These are phyloP conservation scores for Pogonognathellus flavescens DNA, from an alignment of 1,140 invertebrate species.

Conservation along the genomic window DNA sequence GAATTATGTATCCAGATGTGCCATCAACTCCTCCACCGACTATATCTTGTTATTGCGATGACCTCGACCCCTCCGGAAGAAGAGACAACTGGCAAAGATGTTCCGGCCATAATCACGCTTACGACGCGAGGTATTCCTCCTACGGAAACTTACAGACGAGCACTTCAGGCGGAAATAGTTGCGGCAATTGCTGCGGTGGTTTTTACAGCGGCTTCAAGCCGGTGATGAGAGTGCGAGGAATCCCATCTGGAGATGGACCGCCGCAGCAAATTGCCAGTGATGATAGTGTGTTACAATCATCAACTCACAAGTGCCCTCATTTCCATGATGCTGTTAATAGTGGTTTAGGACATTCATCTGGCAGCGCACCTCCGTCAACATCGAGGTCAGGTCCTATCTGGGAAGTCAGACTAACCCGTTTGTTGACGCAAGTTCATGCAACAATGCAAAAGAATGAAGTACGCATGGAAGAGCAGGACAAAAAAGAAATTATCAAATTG, in stretches of 20 bases:
- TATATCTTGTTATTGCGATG: constrained; percentile 21
- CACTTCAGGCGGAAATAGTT: not conserved
- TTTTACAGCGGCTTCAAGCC: constrained; percentile 55
- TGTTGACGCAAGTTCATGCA: constrained; percentile 73
- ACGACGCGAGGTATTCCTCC: constrained; percentile 40
- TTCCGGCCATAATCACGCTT: constrained; percentile 30
- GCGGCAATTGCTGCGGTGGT: constrained; percentile 17
- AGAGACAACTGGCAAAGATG: not conserved
- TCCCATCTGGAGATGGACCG: constrained; percentile 51
- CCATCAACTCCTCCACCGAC: constrained; percentile 55
- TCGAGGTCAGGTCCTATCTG: constrained; percentile 65
- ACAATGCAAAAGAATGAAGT: constrained; percentile 75
- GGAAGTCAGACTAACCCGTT: constrained; percentile 72
- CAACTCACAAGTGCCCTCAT: constrained; percentile 21
- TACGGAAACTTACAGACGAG: constrained; percentile 54
- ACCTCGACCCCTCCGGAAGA: constrained; percentile 12
- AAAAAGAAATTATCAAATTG: constrained; percentile 72
- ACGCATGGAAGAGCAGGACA: constrained; percentile 74
- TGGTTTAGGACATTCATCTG: constrained; percentile 2
- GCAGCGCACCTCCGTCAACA: constrained; percentile 14
- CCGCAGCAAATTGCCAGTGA: constrained; percentile 4
- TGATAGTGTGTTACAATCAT: constrained; percentile 26
- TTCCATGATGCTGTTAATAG: not conserved
- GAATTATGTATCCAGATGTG: constrained; percentile 62
- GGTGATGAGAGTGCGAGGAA: constrained; percentile 62